A percentile compares a stretch with the other conserved stretches of the same genome.
phyloP scores from a whole-genome alignment of 37 sponge, comb jelly and placozoan species.

The Eunapius fragilis region DNA sequence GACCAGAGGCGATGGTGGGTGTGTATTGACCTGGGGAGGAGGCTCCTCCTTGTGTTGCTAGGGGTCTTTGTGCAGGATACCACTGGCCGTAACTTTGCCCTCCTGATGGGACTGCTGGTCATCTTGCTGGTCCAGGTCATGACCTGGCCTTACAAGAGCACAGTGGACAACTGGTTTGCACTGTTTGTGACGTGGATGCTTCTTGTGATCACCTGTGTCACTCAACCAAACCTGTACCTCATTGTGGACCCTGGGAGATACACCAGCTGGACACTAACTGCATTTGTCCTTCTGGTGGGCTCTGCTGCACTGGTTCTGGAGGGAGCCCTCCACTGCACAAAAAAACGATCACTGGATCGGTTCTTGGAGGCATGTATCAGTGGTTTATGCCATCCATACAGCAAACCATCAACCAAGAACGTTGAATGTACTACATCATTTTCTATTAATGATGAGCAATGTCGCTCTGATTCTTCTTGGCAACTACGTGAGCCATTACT shows the following conservation, averaged over 20 bases:
- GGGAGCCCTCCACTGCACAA: background rate
- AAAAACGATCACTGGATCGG: background rate
- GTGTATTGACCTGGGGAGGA: constrained; percentile 14
- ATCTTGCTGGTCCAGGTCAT: constrained; percentile 18
- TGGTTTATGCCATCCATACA: background rate
- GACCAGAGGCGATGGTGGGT: constrained; percentile 68
- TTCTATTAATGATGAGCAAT: background rate
- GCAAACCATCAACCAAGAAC: background rate
- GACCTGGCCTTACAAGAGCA: constrained; percentile 56
- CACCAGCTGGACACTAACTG: constrained; percentile 15
- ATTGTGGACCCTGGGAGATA: constrained; percentile 1
- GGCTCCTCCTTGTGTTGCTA: constrained; percentile 50
- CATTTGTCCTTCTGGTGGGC: background rate
- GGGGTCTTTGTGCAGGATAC: constrained; percentile 62
- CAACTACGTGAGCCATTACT: background rate
- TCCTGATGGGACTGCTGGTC: constrained; percentile 14
- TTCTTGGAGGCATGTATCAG: background rate
- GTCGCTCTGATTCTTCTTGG: background rate
- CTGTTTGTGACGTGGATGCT: background rate
- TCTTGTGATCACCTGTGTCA: background rate
- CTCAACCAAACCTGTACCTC: constrained; percentile 13
- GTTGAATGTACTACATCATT: background rate
- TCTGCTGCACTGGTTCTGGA: constrained; percentile 5
- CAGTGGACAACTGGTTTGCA: constrained; percentile 12
- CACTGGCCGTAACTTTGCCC: constrained; percentile 34